Percentiles rank a stretch among this genome's conserved stretches.
Evolutionary conservation across 2,113 vertebrate genomes (phyloP).

Genomic region (Stigmatopora argus): DNA sequence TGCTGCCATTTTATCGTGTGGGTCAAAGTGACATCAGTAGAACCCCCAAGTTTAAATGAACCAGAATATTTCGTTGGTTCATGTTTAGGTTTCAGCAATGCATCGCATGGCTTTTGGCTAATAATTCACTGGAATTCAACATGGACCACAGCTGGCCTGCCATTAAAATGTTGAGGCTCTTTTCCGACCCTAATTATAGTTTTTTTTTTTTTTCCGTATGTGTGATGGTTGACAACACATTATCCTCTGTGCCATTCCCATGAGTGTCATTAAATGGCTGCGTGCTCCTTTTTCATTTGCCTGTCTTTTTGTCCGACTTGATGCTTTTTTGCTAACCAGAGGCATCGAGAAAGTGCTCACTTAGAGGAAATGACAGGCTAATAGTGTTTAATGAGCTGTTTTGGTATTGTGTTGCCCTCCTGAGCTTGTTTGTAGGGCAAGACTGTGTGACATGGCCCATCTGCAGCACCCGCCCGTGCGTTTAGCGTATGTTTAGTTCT

Average conservation of each 20-base stretch:
- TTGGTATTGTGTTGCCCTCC: conserved; percentile 59
- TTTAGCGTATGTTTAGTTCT: conserved; percentile 14
- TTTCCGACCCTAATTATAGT: conserved; percentile 3
- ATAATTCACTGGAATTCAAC: conserved; percentile 15
- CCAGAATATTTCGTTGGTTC: too few relatives aligned
- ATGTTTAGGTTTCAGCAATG: neutral
- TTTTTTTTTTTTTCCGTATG: neutral
- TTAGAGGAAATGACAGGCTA: conserved; percentile 72
- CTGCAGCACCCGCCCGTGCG: conserved; percentile 41
- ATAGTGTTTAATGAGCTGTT: conserved; percentile 75
- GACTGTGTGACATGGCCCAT: conserved; percentile 59
- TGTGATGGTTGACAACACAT: conserved; percentile 60
- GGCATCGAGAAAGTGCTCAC: conserved; percentile 64
- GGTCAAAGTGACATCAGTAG: conserved; percentile 27
- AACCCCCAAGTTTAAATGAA: neutral
- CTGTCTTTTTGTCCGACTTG: conserved; percentile 57
- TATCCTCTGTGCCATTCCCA: conserved; percentile 50
- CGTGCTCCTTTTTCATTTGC: conserved; percentile 51
- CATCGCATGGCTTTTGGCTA: conserved; percentile 15
- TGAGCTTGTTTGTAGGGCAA: conserved; percentile 55
- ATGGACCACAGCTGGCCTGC: conserved; percentile 24
- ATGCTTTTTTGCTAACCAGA: conserved; percentile 67
- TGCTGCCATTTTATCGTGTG: conserved; percentile 44
- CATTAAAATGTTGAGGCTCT: conserved; percentile 11
- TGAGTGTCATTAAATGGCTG: conserved; percentile 44